Conservation (phyloP, 2,797 vertebrate genomes). For the Hippoglossus hippoglossus region DNA sequence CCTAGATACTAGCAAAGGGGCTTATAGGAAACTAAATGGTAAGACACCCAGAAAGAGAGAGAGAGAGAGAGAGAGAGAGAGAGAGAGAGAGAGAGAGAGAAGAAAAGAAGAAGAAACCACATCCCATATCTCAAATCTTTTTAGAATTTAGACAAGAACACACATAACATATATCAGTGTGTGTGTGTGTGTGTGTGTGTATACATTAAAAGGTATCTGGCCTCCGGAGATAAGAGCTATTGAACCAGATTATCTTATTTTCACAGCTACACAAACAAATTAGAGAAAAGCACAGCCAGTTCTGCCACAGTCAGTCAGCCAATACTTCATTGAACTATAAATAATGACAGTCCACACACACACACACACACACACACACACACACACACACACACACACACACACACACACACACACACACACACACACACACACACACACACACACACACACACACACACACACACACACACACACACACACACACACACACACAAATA, state of each 20-base stretch:
- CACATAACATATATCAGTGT: slow-evolving; percentile 7
- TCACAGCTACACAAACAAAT: slow-evolving; percentile 43
- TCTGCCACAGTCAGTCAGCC: slow-evolving; percentile 32
- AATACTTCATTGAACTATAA: slow-evolving; percentile 58
- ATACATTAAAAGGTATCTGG: slow-evolving; percentile 38
- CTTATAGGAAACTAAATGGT: slow-evolving; percentile 69
- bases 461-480: slow-evolving; percentile 25
- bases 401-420: slow-evolving; percentile 29
- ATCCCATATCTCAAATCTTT: slow-evolving; percentile 9
- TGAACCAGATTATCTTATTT: slow-evolving; percentile 70
- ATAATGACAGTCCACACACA: slow-evolving; percentile 47
- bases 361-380: slow-evolving; percentile 23
- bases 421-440: slow-evolving; percentile 26
- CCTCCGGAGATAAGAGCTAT: slow-evolving; percentile 64
- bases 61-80: background rate
- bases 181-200: background rate
- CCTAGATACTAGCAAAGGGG: slow-evolving; percentile 74
- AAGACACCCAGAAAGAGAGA: slow-evolving; percentile 35
- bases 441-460: slow-evolving; percentile 14
- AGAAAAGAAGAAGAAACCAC: slow-evolving; percentile 15
- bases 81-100: slow-evolving; percentile 25
- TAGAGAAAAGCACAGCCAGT: slow-evolving; percentile 24
- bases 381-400: slow-evolving; percentile 10
- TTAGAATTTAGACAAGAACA: slow-evolving; percentile 1
- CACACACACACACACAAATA: background rate